Evolutionary conservation across 2,113 vertebrate genomes (phyloP).

Genomic region (Xiphophorus hellerii): DNA sequence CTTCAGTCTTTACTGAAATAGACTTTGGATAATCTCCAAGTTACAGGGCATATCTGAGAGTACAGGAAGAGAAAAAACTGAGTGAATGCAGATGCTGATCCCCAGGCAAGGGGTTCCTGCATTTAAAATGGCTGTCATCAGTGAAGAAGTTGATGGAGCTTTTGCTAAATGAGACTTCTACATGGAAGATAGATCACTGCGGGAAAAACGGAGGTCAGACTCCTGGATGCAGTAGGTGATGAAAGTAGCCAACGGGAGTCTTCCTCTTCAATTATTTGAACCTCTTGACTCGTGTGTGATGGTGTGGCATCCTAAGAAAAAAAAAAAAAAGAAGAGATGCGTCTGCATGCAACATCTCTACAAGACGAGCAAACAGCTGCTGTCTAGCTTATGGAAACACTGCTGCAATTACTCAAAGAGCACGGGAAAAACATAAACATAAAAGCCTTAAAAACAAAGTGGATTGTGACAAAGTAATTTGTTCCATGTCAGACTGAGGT

Average conservation of each 20-base stretch:
- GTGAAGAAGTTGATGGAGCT: constrained; percentile 25
- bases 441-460: constrained; percentile 55
- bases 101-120: constrained; percentile 20
- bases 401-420: constrained; percentile 44
- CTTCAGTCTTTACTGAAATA: constrained; percentile 1
- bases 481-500: constrained; percentile 61
- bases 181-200: constrained; percentile 49
- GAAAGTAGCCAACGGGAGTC: constrained; percentile 43
- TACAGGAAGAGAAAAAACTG: constrained; percentile 28
- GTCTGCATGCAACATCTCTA: constrained; percentile 16
- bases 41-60: constrained; percentile 32
- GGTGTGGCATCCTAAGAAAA: not conserved
- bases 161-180: constrained; percentile 57
- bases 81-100: constrained; percentile 35
- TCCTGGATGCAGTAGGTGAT: constrained; percentile 50
- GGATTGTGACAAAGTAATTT: constrained; percentile 73
- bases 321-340: not conserved
- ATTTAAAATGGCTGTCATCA: constrained; percentile 49
- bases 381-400: constrained; percentile 44
- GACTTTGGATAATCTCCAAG: constrained; percentile 28
- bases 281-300: constrained; percentile 18
- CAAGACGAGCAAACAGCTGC: constrained; percentile 53
- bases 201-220: constrained; percentile 56
- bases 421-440: constrained; percentile 45
- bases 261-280: constrained; percentile 47